These are phyloP conservation scores for Potorous gilbertii DNA, from an alignment of 2,797 vertebrate genomes.

Conservation along the genomic window DNA sequence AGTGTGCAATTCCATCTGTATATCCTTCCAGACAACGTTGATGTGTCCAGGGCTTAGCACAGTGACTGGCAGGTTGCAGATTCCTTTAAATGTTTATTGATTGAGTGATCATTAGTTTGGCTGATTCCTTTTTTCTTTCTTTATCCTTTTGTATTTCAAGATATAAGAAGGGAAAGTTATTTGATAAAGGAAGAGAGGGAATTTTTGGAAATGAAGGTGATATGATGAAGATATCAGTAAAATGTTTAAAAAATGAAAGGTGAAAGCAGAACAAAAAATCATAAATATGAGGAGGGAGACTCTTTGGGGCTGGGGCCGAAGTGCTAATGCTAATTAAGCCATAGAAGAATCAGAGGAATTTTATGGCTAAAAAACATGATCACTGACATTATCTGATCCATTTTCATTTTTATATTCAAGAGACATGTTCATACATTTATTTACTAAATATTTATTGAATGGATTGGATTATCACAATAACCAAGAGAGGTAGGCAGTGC, in stretches of 20 bases:
- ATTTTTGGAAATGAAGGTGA: not conserved
- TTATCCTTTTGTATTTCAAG: not conserved
- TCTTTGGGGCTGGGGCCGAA: not conserved
- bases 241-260: not conserved
- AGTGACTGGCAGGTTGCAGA: not conserved
- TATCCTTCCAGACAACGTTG: not conserved
- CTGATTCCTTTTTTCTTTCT: not conserved
- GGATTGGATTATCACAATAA: not conserved
- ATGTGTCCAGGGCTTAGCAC: not conserved
- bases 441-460: not conserved
- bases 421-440: not conserved
- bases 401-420: not conserved
- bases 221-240: not conserved
- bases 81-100: not conserved
- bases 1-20: not conserved
- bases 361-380: not conserved
- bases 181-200: not conserved
- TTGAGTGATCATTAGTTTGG: not conserved
- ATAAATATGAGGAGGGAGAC: constrained; percentile 12
- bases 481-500: not conserved
- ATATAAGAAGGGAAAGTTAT: not conserved
- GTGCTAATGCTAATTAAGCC: not conserved
- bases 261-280: constrained; percentile 7
- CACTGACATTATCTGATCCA: not conserved
- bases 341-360: not conserved